Conservation (phyloP, 2,113 vertebrate genomes). For the Hippocampus barbouri region DNA sequence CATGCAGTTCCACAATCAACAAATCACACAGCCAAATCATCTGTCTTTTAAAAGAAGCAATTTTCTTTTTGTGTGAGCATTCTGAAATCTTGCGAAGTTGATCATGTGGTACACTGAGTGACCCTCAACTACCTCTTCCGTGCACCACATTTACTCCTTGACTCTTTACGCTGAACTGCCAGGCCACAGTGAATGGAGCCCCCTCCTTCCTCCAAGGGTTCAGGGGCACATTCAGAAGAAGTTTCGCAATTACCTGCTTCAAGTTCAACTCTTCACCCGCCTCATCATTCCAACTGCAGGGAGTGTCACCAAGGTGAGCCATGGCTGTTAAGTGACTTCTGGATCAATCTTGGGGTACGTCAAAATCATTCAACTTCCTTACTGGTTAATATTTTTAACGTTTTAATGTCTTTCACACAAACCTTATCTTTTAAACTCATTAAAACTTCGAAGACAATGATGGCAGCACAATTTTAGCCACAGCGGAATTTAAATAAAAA, state of each 20-base stretch:
- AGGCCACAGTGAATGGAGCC: slow-evolving; percentile 30
- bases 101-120: slow-evolving; percentile 37
- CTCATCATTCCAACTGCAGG: slow-evolving; percentile 15
- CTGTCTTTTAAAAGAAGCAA: not conserved
- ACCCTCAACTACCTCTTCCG: slow-evolving; percentile 36
- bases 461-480: too few relatives aligned
- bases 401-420: too few relatives aligned
- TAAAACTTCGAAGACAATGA: not conserved
- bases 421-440: not conserved
- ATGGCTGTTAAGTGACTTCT: not conserved
- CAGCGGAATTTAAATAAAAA: too few relatives aligned
- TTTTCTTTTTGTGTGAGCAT: slow-evolving; percentile 11
- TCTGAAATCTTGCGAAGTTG: slow-evolving; percentile 30
- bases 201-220: slow-evolving; percentile 24
- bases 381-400: not conserved
- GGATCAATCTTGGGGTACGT: not conserved
- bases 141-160: slow-evolving; percentile 31
- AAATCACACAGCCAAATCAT: slow-evolving; percentile 43
- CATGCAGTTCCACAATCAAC: slow-evolving; percentile 14
- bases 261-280: slow-evolving; percentile 32
- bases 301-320: not conserved
- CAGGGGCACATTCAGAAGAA: slow-evolving; percentile 27
- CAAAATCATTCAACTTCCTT: not conserved
- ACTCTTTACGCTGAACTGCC: slow-evolving; percentile 24
- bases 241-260: slow-evolving; percentile 40